Evolutionary conservation across 2,888 invertebrate genomes (phyloP).

Genomic region (Latrodectus hesperus): DNA sequence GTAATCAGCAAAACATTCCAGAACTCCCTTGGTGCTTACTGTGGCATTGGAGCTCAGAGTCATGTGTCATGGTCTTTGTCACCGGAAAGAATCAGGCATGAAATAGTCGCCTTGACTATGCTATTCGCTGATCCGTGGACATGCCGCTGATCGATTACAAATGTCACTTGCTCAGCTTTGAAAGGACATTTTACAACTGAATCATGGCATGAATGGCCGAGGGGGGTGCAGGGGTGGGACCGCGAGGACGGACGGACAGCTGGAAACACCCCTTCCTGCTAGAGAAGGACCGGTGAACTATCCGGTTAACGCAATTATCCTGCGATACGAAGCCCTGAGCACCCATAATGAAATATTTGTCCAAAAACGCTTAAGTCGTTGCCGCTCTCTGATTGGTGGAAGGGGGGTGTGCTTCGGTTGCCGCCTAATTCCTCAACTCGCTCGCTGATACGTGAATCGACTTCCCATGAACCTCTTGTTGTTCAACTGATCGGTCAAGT

Average conservation of each 20-base stretch:
- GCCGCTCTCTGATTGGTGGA: constrained; percentile 66
- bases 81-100: too few species aligned
- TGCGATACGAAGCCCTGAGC: constrained; percentile 59
- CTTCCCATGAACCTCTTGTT: constrained; percentile 23
- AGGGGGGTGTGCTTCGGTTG: constrained; percentile 57
- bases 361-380: constrained; percentile 69
- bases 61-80: too few species aligned
- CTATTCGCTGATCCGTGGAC: neutral
- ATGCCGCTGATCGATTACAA: neutral
- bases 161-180: constrained; percentile 22
- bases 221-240: constrained; percentile 9
- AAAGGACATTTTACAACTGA: constrained; percentile 39
- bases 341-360: constrained; percentile 69
- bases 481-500: constrained; percentile 15
- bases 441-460: constrained; percentile 68
- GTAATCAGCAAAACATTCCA: too few species aligned
- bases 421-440: constrained; percentile 68
- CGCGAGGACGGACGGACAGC: constrained; percentile 34
- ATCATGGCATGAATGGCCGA: constrained; percentile 9
- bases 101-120: too few species aligned
- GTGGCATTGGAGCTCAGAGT: too few species aligned
- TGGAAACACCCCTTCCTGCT: constrained; percentile 41
- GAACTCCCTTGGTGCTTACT: too few species aligned
- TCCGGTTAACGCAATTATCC: constrained; percentile 71
- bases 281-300: constrained; percentile 58